These are phyloP conservation scores for Epizoanthus stellaris DNA, from an alignment of 92 coral and sea anemone genomes.

Conservation along the genomic window DNA sequence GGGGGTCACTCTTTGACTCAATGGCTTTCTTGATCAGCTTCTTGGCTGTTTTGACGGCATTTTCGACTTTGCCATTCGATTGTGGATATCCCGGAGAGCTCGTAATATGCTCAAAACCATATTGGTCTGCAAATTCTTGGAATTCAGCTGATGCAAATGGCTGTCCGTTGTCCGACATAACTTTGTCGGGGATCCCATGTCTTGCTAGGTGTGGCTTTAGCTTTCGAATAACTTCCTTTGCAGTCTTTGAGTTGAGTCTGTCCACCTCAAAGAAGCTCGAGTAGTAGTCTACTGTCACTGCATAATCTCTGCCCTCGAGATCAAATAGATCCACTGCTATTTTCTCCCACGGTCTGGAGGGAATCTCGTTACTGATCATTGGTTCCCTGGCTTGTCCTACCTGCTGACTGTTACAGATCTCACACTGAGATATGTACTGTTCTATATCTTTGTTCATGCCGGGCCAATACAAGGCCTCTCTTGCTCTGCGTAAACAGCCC, in stretches of 20 bases:
- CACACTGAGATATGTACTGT: neutral
- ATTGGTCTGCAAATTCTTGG: neutral
- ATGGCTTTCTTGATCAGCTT: conserved; percentile 11
- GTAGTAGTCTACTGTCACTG: conserved; percentile 26
- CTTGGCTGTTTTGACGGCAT: conserved; percentile 24
- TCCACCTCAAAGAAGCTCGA: conserved; percentile 37
- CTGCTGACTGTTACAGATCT: conserved; percentile 18
- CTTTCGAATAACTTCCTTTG: conserved; percentile 9
- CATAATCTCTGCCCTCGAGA: conserved; percentile 14
- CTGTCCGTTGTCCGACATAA: conserved; percentile 10
- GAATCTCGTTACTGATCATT: conserved; percentile 13
- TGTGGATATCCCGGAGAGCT: neutral
- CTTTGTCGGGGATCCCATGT: conserved; percentile 11
- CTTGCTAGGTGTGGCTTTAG: conserved; percentile 7
- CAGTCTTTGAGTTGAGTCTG: conserved; percentile 20
- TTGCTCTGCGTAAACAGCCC: conserved; percentile 42
- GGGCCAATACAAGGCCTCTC: conserved; percentile 43
- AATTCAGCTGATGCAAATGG: conserved; percentile 16
- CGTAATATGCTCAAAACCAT: conserved; percentile 12
- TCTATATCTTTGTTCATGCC: conserved; percentile 4
- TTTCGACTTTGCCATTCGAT: neutral
- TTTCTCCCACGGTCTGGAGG: conserved; percentile 20
- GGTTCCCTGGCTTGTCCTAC: conserved; percentile 36
- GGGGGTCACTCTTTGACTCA: neutral
- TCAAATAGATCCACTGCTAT: conserved; percentile 31